phyloP scores from a whole-genome alignment of 2,113 vertebrate genomes.

The Neolamprologus sp. region DNA sequence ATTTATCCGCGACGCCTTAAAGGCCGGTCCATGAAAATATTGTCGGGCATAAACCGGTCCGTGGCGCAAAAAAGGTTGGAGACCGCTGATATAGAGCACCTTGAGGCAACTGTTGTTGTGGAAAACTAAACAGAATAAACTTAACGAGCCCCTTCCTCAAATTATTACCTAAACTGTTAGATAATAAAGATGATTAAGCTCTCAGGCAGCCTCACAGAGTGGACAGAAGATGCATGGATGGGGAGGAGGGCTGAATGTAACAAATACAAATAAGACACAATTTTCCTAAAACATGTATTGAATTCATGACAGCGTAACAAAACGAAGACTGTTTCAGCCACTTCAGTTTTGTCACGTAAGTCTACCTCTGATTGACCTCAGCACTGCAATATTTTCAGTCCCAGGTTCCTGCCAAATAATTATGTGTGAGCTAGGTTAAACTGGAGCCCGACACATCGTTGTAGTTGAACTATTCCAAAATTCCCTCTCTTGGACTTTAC shows the following conservation, averaged over 20 bases:
- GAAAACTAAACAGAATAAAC: background rate
- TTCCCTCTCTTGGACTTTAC: background rate
- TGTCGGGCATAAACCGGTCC: too few species aligned
- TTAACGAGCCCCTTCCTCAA: background rate
- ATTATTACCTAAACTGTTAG: background rate
- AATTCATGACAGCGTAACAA: background rate
- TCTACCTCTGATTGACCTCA: background rate
- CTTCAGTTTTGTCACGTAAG: background rate
- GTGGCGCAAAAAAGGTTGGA: too few species aligned
- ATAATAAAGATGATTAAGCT: background rate
- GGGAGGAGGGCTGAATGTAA: background rate
- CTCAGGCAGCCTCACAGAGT: background rate
- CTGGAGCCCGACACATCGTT: background rate
- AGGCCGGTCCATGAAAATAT: too few species aligned
- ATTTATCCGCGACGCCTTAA: too few species aligned
- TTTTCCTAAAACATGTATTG: background rate
- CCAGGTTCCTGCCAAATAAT: background rate
- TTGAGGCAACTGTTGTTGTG: background rate
- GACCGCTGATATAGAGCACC: background rate
- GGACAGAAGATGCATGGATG: background rate
- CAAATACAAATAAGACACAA: background rate
- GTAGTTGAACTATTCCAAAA: background rate
- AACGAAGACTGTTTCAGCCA: background rate
- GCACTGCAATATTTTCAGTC: background rate
- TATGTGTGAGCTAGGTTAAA: background rate